Base-by-base conservation (phyloP, 2,113 vertebrate species). In the Lagopus muta region DNA sequence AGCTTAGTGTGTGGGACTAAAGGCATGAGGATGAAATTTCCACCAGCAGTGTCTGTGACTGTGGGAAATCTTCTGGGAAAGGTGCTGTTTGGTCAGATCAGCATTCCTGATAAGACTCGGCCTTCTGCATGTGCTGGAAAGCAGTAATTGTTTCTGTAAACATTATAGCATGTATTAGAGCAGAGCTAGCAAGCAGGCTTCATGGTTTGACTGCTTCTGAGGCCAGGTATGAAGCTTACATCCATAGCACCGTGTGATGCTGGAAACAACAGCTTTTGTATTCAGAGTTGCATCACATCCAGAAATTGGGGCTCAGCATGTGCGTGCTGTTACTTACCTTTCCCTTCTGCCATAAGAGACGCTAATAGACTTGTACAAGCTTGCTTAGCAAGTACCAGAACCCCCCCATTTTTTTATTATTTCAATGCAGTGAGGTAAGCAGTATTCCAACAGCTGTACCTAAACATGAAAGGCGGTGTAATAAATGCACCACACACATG, bases 201-300 rank as follows among this genome's bases (percentile, higher is more conserved):
- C 52, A 4, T 82, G 78, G 12, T 34, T 82, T 69, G 25, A 4
- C 0, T 8, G 11, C 32, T 18, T 10, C n/a, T 47, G 71, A 42
- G 62, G 45, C 34, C 2, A 3, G 24, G 43, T 50, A 13, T 1
- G 36, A 36, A 65, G 54, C 20, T 73, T 0, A 0, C 4, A 5
- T 58, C 65, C 2, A 2, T 7, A 2, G 67, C 6, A 3, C 25
- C 47, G 13, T 13, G 1, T 10, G 57, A n/a, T 82, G 91, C 70
- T 15, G 24, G 66, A 18, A 25, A 25, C 6, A 15, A 2, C 36
- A 71, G 74, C n/a, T 82, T 67, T 47, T 57, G 17, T 84, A 84
- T 43, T 55, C 91, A 13, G 78, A 73, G 27, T 89, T 89, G 25
- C 6, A 11, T 76, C 64, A 66, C 1, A 10, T 25, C 22, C 5